Evolutionary conservation across 2,888 invertebrate species (phyloP), one percentile per base, ranked within the genome.

Genomic region (Molorchus minor): DNA sequence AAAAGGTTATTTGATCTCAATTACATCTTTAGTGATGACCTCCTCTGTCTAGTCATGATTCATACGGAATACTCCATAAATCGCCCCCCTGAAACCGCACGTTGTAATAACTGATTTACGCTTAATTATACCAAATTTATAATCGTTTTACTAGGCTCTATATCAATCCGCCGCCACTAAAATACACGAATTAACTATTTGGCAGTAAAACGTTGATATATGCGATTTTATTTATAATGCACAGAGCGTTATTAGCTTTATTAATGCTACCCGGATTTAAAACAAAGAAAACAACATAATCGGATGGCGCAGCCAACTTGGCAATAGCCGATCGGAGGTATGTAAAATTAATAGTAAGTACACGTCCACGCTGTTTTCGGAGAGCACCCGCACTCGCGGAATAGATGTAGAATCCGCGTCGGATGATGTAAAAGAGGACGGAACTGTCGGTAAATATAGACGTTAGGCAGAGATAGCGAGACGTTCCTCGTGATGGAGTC

Each of bases 101-200:
- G 69, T 65, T 68, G 58, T 68, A 69, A 66, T 70, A 71, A 69
- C 61, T 70, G 71, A 71, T 67, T 68, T 71, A 71, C 65, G 69
- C 65, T 71, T 66, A 71, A 71, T 71, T 71, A 71, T 67, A 57
- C 61, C 59, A 58, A 70, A 71, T 70, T 71, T 71, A 70, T 69
- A 68, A 64, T 64, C 64, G 53, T 65, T 71, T 70, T 67, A 69
- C 58, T 68, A 56, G 61, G 67, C 63, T 66, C 67, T 71, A 71
- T 64, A 68, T 70, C 70, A 65, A 67, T 69, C 63, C 46, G 45
- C 58, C 51, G 40, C 54, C 57, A 57, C 44, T 51, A 54, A 43
- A 49, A 53, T 33, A 33, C 49, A 35, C 25, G 54, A 65, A 65
- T 65, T 65, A 65, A 65, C 60, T 56, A 59, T 62, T 62, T 58